Base-by-base conservation (phyloP, 2,888 invertebrate species). In the Pyrgus malvae region DNA sequence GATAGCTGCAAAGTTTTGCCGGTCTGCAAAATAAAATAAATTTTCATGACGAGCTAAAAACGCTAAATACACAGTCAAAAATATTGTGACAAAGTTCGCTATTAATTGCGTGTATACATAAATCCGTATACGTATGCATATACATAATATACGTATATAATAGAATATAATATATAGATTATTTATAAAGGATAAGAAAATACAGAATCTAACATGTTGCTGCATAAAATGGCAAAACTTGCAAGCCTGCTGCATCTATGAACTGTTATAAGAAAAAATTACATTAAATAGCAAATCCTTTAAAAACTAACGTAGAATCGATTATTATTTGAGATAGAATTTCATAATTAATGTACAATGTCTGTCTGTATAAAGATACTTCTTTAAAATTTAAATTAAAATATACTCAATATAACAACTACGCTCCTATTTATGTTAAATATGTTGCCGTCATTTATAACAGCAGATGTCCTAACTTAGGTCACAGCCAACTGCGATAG, bases 401-500 rank as follows among this genome's bases (percentile, higher is more conserved):
- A n/a, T n/a, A n/a, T n/a, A n/a, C n/a, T n/a, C n/a, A n/a, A n/a
- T n/a, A n/a, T n/a, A n/a, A n/a, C n/a, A n/a, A n/a, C n/a, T n/a
- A n/a, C n/a, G n/a, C n/a, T n/a, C n/a, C n/a, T 38, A 38, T 17
- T 35, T 19, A n/a, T 17, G 41, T 29, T 31, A 49, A 29, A 33
- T 46, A 55, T 40, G 19, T 49, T 61, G 57, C 63, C 62, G 68
- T 60, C 65, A 66, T 67, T 65, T 66, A 66, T 65, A 67, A 67
- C 65, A 66, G 62, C 56, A 51, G 53, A 59, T 41, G 51, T 55
- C 62, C 65, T 62, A 65, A 61, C 57, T 61, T 59, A 66, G 40
- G 61, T 73, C 73, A 74, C 74, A 74, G 74, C 72, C 72, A 60
- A 68, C 68, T 66, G 71, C 65, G 62, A 63, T 64, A 70, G 68